phyloP scores from a whole-genome alignment of 2,888 invertebrate species.

The Andrena bicolor region DNA sequence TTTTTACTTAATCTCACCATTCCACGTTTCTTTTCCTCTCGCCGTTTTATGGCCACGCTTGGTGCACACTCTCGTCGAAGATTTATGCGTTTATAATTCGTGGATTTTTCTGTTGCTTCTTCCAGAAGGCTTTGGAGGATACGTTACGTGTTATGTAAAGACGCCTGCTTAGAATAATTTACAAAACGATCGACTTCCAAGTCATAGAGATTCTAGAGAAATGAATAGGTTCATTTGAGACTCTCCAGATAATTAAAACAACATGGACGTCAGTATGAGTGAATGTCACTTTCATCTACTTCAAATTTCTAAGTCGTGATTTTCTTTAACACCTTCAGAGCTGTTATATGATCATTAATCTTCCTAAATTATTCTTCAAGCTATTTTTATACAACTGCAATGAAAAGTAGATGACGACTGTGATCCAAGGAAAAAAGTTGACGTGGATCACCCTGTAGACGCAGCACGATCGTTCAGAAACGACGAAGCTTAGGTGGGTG shows the following conservation, averaged over 20 bases:
- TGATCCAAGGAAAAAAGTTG: neutral
- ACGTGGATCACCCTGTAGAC: conserved; percentile 22
- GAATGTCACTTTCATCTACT: too few relatives aligned
- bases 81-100: conserved; percentile 31
- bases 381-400: too few relatives aligned
- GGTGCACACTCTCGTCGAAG: conserved; percentile 6
- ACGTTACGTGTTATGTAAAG: neutral
- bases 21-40: neutral
- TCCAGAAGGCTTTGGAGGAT: neutral
- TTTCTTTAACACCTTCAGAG: too few relatives aligned
- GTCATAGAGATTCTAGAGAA: neutral
- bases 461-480: conserved; percentile 29
- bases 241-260: neutral
- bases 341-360: too few relatives aligned
- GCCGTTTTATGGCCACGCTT: neutral
- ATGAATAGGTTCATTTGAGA: conserved; percentile 26
- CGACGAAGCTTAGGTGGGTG: conserved; percentile 49
- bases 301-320: too few relatives aligned
- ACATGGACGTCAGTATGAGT: too few relatives aligned
- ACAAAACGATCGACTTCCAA: neutral
- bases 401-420: neutral
- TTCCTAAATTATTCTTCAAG: too few relatives aligned
- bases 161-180: neutral
- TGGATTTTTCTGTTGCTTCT: conserved; percentile 4
- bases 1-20: conserved; percentile 39